Conservation (phyloP, 2,113 vertebrate species). For the Malaclemys terrapin region DNA sequence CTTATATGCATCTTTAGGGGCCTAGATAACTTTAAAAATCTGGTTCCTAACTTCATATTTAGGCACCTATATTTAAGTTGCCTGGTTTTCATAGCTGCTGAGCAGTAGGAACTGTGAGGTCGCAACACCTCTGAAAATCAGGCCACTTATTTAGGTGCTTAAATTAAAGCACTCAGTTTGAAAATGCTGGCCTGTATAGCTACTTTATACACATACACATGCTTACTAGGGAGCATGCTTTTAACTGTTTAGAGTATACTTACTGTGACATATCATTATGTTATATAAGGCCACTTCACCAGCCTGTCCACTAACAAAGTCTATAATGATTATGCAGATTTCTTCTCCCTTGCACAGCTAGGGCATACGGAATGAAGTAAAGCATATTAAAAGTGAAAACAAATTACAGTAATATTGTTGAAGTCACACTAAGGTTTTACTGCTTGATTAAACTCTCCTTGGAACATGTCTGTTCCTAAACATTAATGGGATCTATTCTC, state of each 20-base stretch:
- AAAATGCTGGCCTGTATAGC: not conserved
- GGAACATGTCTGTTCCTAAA: not conserved
- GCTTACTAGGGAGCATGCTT: not conserved
- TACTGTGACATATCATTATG: not conserved
- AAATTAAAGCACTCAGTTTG: not conserved
- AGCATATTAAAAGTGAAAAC: not conserved
- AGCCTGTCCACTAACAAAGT: not conserved
- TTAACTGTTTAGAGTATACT: not conserved
- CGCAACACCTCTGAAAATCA: not conserved
- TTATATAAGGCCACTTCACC: not conserved
- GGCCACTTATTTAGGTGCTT: not conserved
- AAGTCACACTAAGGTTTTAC: not conserved
- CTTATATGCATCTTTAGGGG: not conserved
- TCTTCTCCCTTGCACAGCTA: not conserved
- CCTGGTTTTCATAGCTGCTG: not conserved
- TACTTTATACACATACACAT: not conserved
- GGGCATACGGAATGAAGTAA: not conserved
- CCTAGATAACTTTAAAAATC: not conserved
- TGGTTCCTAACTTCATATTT: not conserved
- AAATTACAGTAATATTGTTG: not conserved
- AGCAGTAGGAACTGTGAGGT: not conserved
- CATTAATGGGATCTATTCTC: not conserved
- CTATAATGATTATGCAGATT: not conserved
- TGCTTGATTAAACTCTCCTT: not conserved
- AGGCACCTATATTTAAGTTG: not conserved